Base-by-base conservation (phyloP, 2,113 vertebrate species). In the Tichodroma muraria region DNA sequence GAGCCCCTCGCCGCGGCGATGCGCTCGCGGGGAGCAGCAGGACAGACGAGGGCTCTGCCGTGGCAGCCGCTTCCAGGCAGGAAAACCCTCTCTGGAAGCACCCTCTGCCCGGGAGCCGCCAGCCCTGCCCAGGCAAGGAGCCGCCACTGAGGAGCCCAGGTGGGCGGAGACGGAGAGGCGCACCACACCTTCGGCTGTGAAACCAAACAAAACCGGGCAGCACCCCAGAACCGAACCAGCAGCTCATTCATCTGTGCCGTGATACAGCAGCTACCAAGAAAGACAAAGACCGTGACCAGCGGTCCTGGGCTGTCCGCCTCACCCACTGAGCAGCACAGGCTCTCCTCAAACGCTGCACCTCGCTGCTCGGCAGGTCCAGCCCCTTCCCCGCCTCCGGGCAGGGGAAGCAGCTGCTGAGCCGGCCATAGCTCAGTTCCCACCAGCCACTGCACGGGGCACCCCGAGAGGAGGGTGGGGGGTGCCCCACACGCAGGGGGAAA, bases 1-100 rank as follows among this genome's bases (percentile, higher is more conserved):
- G 10, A 15, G 84, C 57, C n/a, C n/a, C 71, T 45, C 14, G 3
- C 5, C 0, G 1, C 0, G 38, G 69, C 12, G 3, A 2, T 1
- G 73, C 1, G 20, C 3, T 1, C 6, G 19, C 22, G 4, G 78
- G 56, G 61, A 27, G 57, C 33, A 5, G 15, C 53, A 2, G 20
- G 2, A 10, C 9, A 37, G 18, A 19, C 37, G 0, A 0, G 4
- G 47, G 44, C 35, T 28, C 70, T 4, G 19, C 73, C 4, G 21
- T 0, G 8, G 35, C 42, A 37, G 65, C 11, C 1, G 0, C 65
- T 50, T 23, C 47, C 72, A 30, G 4, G 0, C 0, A 19, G 60
- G 21, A 54, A 57, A 77, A 7, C 9, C 69, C 52, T 25, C 38
- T 21, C 31, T 53, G 81, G 64, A 53, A 16, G 6, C 21, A 0